A percentile compares a stretch with the other conserved stretches of the same genome.
phyloP scores from a whole-genome alignment of 2,113 vertebrate species.

The Agelaius phoeniceus region DNA sequence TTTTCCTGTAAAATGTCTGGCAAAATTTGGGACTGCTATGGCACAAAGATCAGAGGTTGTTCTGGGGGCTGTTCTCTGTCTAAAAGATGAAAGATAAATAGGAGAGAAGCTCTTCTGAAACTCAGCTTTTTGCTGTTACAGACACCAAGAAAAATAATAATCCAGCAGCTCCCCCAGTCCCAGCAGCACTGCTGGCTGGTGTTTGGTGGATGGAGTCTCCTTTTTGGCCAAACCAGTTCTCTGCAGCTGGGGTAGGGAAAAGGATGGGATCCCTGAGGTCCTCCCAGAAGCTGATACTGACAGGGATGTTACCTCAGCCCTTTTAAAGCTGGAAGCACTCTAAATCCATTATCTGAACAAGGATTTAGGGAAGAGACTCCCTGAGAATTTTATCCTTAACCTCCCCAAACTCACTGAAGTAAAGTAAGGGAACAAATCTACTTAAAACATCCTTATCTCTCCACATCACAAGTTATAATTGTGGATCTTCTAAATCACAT shows the following conservation, averaged over 20 bases:
- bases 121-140: background rate
- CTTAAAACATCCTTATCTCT: constrained; percentile 11
- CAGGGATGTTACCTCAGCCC: background rate
- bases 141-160: background rate
- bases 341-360: background rate
- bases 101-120: background rate
- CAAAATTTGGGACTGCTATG: background rate
- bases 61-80: background rate
- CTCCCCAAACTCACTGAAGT: background rate
- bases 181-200: background rate
- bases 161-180: background rate
- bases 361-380: background rate
- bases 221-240: background rate
- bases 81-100: background rate
- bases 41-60: background rate
- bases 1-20: background rate
- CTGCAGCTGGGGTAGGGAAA: background rate
- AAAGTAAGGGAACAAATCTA: background rate
- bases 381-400: background rate
- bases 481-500: constrained; percentile 24
- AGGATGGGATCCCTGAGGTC: background rate
- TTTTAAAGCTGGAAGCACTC: background rate
- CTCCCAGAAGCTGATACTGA: background rate
- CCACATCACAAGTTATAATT: constrained; percentile 51
- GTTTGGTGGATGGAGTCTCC: background rate